Percentiles rank a stretch among this genome's conserved stretches.
phyloP scores from a whole-genome alignment of 2,113 vertebrate genomes.

The Synodontis membranacea region DNA sequence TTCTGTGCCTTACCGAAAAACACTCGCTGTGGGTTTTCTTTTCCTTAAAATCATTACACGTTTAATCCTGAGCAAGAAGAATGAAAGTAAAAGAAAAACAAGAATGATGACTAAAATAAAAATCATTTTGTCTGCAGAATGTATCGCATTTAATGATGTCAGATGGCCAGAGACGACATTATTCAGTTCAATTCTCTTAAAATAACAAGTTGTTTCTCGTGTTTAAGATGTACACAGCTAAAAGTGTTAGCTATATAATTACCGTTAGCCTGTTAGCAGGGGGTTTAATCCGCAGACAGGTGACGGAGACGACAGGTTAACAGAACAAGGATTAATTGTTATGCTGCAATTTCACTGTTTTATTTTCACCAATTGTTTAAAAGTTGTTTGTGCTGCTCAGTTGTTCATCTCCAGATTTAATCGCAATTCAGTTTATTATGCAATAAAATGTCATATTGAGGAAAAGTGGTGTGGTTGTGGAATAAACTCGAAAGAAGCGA shows the following conservation, averaged over 20 bases:
- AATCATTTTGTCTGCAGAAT: neutral
- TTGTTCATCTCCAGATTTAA: neutral
- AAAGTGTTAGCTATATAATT: neutral
- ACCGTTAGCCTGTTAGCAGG: neutral
- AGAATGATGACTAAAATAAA: slow-evolving; percentile 40
- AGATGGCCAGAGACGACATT: neutral
- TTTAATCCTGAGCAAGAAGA: slow-evolving; percentile 61
- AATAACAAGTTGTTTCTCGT: neutral
- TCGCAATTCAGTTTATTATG: neutral
- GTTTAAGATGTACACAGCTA: neutral
- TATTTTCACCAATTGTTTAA: neutral
- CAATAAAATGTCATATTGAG: neutral
- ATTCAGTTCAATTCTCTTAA: neutral
- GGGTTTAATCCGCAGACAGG: neutral
- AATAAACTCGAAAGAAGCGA: neutral
- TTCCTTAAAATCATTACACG: slow-evolving; percentile 61
- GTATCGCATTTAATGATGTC: neutral
- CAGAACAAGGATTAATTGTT: neutral
- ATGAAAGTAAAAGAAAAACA: slow-evolving; percentile 44
- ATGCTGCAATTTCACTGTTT: neutral
- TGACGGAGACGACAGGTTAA: neutral
- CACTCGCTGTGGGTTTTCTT: slow-evolving; percentile 72
- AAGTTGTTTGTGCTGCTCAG: neutral
- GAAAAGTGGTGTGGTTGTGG: neutral
- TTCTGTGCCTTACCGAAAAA: slow-evolving; percentile 97